These are phyloP conservation scores for Amblyteles armatorius DNA, from an alignment of 2,888 invertebrate species.

Conservation along the genomic window DNA sequence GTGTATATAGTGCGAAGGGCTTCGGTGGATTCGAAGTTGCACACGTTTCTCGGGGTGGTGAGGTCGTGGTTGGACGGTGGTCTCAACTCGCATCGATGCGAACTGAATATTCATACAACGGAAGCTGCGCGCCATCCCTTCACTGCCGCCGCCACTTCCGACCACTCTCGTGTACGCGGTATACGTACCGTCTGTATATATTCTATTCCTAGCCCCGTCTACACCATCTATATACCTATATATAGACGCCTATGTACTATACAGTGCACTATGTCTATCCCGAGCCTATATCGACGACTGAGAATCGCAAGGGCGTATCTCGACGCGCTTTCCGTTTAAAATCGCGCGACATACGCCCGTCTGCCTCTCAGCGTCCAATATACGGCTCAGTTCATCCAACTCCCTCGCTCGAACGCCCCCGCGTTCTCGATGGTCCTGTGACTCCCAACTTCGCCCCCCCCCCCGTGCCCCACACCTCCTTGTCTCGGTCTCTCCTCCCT, in stretches of 20 bases:
- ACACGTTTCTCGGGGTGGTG: constrained; percentile 19
- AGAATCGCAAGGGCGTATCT: no score
- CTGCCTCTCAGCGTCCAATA: not conserved
- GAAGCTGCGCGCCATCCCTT: constrained; percentile 48
- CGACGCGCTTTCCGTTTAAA: no score
- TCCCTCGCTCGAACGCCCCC: constrained; percentile 34
- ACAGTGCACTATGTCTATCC: not conserved
- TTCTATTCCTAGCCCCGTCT: not conserved
- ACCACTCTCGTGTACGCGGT: constrained; percentile 31
- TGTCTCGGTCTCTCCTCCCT: constrained; percentile 40
- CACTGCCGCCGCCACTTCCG: constrained; percentile 51
- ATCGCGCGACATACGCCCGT: not conserved
- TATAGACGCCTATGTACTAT: not conserved
- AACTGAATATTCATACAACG: constrained; percentile 73
- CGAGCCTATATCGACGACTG: no score
- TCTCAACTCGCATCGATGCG: constrained; percentile 63
- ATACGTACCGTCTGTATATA: constrained; percentile 15
- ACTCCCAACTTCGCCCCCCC: not conserved
- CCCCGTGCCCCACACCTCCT: not conserved
- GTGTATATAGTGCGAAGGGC: not conserved
- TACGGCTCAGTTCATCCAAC: constrained; percentile 1
- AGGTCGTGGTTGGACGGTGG: constrained; percentile 20
- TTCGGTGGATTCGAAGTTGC: constrained; percentile 5
- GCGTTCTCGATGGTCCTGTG: constrained; percentile 26
- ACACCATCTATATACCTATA: not conserved